A percentile compares a stretch with the other conserved stretches of the same genome.
Evolutionary conservation across 2,113 vertebrate species (phyloP).

Genomic region (Peromyscus maniculatus): DNA sequence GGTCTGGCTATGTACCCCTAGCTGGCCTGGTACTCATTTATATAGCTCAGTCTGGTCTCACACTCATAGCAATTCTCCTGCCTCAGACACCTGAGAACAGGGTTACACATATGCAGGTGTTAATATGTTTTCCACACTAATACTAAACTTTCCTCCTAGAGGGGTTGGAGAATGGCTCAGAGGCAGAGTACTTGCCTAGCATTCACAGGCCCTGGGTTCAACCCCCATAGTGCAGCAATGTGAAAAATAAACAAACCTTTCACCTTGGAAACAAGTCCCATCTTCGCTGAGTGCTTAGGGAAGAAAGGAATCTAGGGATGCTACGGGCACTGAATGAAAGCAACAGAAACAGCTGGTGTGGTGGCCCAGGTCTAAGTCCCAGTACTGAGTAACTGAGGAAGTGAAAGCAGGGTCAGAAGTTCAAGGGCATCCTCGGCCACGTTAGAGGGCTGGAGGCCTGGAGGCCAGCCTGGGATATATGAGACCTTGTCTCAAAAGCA

Average conservation of each 20-base stretch:
- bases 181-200: neutral
- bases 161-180: neutral
- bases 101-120: neutral
- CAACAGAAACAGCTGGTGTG: no score
- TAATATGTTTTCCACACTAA: neutral
- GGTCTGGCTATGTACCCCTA: neutral
- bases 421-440: neutral
- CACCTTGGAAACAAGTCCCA: neutral
- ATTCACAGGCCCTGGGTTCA: neutral
- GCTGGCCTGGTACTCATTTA: neutral
- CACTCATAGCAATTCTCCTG: neutral
- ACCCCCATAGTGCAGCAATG: neutral
- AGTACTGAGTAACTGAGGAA: no score
- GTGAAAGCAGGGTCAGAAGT: no score
- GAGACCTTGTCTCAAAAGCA: neutral
- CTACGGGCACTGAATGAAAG: neutral
- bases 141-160: neutral
- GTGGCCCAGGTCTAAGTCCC: neutral
- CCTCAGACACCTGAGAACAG: neutral
- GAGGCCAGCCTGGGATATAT: neutral
- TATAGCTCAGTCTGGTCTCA: neutral
- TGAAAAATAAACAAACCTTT: neutral
- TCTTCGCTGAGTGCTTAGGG: neutral
- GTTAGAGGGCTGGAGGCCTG: neutral
- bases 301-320: neutral